Evolutionary conservation across 2,113 vertebrate species (phyloP).

Genomic region (Ophiodon elongatus): DNA sequence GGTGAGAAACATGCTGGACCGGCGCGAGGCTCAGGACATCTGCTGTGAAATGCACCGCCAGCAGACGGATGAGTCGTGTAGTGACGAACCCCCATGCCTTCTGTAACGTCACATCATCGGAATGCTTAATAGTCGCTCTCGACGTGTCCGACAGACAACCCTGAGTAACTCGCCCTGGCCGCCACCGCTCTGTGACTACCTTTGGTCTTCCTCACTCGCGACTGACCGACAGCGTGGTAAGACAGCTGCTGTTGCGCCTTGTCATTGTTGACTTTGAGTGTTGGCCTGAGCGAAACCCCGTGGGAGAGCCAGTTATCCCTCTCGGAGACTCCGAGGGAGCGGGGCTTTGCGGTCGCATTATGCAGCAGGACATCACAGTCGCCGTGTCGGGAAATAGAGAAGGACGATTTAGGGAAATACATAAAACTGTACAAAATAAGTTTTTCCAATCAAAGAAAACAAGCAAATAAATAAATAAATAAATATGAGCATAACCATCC

Average conservation of each 20-base stretch:
- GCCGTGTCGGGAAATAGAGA: neutral
- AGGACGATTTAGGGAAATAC: neutral
- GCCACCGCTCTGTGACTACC: neutral
- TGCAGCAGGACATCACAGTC: constrained; percentile 5
- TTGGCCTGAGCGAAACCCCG: constrained; percentile 7
- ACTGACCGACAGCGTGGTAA: constrained; percentile 23
- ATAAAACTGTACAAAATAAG: neutral
- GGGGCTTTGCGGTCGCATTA: neutral
- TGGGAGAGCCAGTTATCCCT: constrained; percentile 26
- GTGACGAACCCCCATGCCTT: constrained; percentile 15
- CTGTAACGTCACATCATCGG: constrained; percentile 26
- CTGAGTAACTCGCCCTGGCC: neutral
- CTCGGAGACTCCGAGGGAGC: constrained; percentile 9
- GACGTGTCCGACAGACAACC: neutral
- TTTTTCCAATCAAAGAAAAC: no score
- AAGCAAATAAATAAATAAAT: neutral
- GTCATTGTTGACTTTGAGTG: constrained; percentile 49
- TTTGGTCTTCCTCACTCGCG: constrained; percentile 2
- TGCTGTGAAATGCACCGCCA: constrained; percentile 26
- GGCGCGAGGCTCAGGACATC: constrained; percentile 17
- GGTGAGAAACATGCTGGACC: constrained; percentile 36
- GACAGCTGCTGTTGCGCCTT: constrained; percentile 36
- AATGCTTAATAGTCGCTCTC: neutral
- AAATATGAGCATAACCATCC: neutral
- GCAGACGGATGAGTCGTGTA: constrained; percentile 33